Percentiles rank a stretch among this genome's conserved stretches.
These are phyloP conservation scores for Gobio occitaniae DNA, from an alignment of 2,797 vertebrate species.

Conservation along the genomic window DNA sequence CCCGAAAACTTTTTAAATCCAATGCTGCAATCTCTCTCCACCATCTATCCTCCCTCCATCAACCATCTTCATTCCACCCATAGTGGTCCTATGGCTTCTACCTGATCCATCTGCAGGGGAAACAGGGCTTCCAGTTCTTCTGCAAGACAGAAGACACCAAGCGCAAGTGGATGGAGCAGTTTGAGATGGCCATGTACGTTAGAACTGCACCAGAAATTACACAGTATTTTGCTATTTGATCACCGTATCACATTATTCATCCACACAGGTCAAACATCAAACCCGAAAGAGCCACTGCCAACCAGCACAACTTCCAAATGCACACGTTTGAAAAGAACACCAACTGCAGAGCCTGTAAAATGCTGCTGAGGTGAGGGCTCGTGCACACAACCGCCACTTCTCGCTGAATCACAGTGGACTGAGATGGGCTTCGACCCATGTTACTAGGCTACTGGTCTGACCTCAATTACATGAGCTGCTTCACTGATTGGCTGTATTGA, in stretches of 20 bases:
- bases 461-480: constrained; percentile 65
- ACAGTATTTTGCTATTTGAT: not conserved
- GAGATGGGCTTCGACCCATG: constrained; percentile 26
- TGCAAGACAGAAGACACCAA: constrained; percentile 99
- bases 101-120: constrained; percentile 95
- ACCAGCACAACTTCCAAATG: constrained; percentile 99
- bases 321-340: constrained; percentile 96
- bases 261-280: constrained; percentile 93
- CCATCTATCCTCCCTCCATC: not conserved
- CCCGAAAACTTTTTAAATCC: not conserved
- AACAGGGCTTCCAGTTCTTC: constrained; percentile 98
- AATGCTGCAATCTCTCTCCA: not conserved
- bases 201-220: not conserved
- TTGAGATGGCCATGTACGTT: constrained; percentile 99
- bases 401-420: not conserved
- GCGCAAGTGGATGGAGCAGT: constrained; percentile 99
- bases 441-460: constrained; percentile 63
- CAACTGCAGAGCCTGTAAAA: constrained; percentile 94
- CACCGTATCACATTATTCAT: not conserved
- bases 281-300: constrained; percentile 94
- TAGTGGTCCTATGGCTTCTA: constrained; percentile 99
- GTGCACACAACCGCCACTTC: constrained; percentile 42
- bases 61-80: constrained; percentile 32
- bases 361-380: constrained; percentile 89
- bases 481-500: constrained; percentile 67